These are phyloP conservation scores for Sphecodes monilicornis DNA, from an alignment of 2,888 invertebrate genomes.

Conservation along the genomic window DNA sequence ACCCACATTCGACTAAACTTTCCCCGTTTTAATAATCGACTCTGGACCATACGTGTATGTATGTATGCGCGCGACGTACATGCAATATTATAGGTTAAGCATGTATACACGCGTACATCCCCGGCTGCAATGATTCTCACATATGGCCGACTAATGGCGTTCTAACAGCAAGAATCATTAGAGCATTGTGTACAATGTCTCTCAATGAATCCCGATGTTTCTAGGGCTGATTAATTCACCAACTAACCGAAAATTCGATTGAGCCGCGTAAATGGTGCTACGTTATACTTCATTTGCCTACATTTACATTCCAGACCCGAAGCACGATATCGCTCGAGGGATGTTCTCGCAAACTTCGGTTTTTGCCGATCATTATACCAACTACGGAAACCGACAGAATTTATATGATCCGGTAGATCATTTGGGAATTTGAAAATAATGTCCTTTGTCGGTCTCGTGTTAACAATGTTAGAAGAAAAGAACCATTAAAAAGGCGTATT, in stretches of 20 bases:
- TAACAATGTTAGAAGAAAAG: too few relatives aligned
- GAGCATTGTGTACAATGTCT: slow-evolving; percentile 11
- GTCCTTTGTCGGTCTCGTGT: neutral
- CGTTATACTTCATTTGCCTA: neutral
- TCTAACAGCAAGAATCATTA: slow-evolving; percentile 19
- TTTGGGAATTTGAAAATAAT: neutral
- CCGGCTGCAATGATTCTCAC: neutral
- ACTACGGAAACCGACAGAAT: neutral
- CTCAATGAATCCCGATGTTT: slow-evolving; percentile 6
- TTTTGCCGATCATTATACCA: neutral
- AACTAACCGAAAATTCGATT: slow-evolving; percentile 3
- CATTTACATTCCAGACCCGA: neutral
- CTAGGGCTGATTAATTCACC: neutral
- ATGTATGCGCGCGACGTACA: neutral
- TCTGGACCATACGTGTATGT: neutral
- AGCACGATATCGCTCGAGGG: neutral
- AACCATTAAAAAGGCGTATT: too few relatives aligned
- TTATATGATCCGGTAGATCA: neutral
- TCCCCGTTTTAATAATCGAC: slow-evolving; percentile 49
- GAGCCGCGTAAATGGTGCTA: neutral
- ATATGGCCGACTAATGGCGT: slow-evolving; percentile 8
- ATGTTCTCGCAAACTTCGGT: neutral
- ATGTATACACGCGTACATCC: too few relatives aligned
- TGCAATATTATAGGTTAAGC: neutral
- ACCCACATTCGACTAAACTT: slow-evolving; percentile 40